Conservation (phyloP, 2,113 vertebrate species). For the Speoplatyrhinus poulsoni region DNA sequence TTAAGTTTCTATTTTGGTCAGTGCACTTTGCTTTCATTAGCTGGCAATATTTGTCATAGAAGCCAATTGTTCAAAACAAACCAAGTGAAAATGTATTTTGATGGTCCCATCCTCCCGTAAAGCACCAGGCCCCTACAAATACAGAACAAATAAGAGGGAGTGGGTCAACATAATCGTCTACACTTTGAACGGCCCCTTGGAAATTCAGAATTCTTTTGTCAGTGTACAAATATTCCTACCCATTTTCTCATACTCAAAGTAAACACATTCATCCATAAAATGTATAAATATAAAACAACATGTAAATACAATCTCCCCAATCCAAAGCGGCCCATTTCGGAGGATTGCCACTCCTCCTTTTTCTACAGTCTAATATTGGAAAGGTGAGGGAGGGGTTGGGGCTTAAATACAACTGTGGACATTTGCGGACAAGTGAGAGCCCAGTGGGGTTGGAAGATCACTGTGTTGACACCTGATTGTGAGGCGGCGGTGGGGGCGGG, state of each 20-base stretch:
- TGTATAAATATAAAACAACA: conserved; percentile 53
- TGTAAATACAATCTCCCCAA: conserved; percentile 42
- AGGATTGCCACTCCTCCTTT: conserved; percentile 42
- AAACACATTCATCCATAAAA: conserved; percentile 45
- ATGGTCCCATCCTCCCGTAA: conserved; percentile 17
- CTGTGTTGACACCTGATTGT: conserved; percentile 43
- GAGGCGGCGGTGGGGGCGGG: conserved; percentile 20
- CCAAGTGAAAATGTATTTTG: neutral
- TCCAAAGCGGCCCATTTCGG: conserved; percentile 15
- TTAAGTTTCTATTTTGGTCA: conserved; percentile 70
- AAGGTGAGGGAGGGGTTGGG: conserved; percentile 40
- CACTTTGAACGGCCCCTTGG: conserved; percentile 25
- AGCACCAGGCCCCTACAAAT: conserved; percentile 40
- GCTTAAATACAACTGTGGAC: conserved; percentile 58
- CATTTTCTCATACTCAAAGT: conserved; percentile 53
- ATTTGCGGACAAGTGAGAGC: conserved; percentile 31
- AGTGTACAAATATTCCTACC: conserved; percentile 54
- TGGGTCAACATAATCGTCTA: conserved; percentile 38
- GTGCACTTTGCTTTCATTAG: conserved; percentile 73
- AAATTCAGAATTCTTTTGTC: conserved; percentile 33
- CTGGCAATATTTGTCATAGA: conserved; percentile 62
- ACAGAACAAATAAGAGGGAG: conserved; percentile 27
- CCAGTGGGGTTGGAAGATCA: conserved; percentile 31
- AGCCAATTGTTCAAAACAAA: conserved; percentile 32
- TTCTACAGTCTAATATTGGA: conserved; percentile 48